Conservation (phyloP, 2,113 vertebrate genomes). For the Neogobius melanostomus region DNA sequence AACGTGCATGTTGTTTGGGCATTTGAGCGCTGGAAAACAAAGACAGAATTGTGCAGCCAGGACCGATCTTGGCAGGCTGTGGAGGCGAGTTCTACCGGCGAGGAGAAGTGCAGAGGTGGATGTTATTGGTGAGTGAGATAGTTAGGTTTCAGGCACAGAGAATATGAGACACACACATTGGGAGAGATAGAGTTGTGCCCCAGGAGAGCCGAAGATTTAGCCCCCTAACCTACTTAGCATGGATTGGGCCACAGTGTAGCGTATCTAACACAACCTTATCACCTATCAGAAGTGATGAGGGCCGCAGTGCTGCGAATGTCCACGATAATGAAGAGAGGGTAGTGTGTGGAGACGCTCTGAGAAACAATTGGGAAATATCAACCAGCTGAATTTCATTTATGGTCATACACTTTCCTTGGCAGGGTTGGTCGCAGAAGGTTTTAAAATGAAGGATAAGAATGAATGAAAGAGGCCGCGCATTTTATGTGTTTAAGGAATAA, state of each 20-base stretch:
- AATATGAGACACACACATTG: slow-evolving; percentile 35
- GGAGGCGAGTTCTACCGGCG: slow-evolving; percentile 48
- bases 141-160: slow-evolving; percentile 60
- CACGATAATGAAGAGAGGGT: slow-evolving; percentile 41
- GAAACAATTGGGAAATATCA: slow-evolving; percentile 9
- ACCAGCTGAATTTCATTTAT: not conserved
- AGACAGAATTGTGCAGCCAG: slow-evolving; percentile 34
- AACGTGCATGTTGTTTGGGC: not conserved
- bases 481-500: no score
- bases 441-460: no score
- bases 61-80: slow-evolving; percentile 54
- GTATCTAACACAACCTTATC: slow-evolving; percentile 53
- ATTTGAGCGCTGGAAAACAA: slow-evolving; percentile 8
- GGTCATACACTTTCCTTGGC: no score
- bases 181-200: slow-evolving; percentile 49
- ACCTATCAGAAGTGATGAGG: slow-evolving; percentile 47
- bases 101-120: slow-evolving; percentile 55
- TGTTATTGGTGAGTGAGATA: slow-evolving; percentile 62
- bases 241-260: slow-evolving; percentile 54
- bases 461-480: no score
- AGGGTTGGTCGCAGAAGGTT: no score
- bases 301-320: slow-evolving; percentile 22
- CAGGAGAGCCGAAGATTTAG: slow-evolving; percentile 65
- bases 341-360: slow-evolving; percentile 28
- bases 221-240: slow-evolving; percentile 70